A percentile compares a stretch with the other conserved stretches of the same genome.
Evolutionary conservation across 2,888 invertebrate species (phyloP).

Genomic region (Campoplex capitator): DNA sequence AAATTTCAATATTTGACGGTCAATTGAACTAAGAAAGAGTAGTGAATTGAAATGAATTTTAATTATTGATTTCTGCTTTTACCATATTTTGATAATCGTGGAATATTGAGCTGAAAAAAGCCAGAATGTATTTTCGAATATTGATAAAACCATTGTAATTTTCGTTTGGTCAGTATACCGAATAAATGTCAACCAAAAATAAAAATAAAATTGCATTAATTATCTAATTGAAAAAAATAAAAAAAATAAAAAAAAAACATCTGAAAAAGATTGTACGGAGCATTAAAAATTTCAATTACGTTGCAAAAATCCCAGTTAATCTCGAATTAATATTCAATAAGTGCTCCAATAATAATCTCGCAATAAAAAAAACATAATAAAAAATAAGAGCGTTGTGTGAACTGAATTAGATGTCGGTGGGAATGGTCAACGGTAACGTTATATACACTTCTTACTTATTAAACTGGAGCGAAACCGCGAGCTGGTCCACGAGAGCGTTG

Average conservation of each 20-base stretch:
- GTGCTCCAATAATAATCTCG: constrained; percentile 25
- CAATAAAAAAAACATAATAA: constrained; percentile 20
- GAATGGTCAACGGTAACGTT: constrained; percentile 39
- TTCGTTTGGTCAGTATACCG: not conserved
- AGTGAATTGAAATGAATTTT: not conserved
- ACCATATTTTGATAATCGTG: not conserved
- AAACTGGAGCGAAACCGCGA: constrained; percentile 32
- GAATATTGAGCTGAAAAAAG: not conserved
- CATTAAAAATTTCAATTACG: constrained; percentile 15
- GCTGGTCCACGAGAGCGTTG: constrained; percentile 19
- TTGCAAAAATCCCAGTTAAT: constrained; percentile 14
- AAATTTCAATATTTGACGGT: not conserved
- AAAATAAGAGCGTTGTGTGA: not conserved
- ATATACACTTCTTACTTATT: constrained; percentile 48
- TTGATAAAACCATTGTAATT: not conserved
- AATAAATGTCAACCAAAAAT: not conserved
- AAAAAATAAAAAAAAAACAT: not conserved
- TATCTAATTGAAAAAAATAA: not conserved
- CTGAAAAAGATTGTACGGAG: not conserved
- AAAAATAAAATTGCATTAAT: not conserved
- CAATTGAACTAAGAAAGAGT: not conserved
- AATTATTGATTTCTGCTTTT: not conserved
- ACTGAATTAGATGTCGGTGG: constrained; percentile 45
- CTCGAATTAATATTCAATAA: constrained; percentile 15
- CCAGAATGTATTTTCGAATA: not conserved